A percentile compares a stretch with the other conserved stretches of the same genome.
Conservation (phyloP, 2,888 invertebrate genomes). For the Operophtera brumata region DNA sequence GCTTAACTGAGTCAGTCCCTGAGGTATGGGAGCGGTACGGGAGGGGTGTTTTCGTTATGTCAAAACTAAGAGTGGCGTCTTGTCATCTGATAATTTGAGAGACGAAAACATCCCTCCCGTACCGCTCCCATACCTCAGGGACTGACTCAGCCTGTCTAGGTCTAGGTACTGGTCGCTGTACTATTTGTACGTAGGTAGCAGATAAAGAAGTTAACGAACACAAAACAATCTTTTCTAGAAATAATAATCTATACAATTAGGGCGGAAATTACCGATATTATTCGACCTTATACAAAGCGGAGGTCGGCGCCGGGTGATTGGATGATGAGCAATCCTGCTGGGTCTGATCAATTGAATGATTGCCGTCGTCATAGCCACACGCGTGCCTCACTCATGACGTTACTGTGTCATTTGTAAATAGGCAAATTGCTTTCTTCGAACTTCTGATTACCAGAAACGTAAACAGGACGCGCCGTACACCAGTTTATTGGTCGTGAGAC, state of each 20-base stretch:
- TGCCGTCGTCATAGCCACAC: slow-evolving; percentile 58
- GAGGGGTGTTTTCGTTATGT: no score
- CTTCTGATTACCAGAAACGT: slow-evolving; percentile 2
- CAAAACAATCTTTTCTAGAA: slow-evolving; percentile 15
- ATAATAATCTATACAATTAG: slow-evolving; percentile 21
- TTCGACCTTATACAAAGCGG: slow-evolving; percentile 20
- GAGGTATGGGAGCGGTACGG: no score
- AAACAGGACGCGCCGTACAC: slow-evolving; percentile 14
- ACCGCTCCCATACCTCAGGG: no score
- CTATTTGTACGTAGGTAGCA: no score
- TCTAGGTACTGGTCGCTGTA: no score
- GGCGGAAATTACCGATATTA: slow-evolving; percentile 27
- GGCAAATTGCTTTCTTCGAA: slow-evolving; percentile 24
- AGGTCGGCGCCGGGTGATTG: slow-evolving; percentile 25
- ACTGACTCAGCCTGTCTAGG: no score
- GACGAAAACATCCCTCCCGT: no score
- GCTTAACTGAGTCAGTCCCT: no score
- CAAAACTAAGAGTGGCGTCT: no score
- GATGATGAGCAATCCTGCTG: slow-evolving; percentile 56
- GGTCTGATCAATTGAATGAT: slow-evolving; percentile 69
- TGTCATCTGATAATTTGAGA: no score
- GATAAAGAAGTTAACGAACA: slow-evolving; percentile 5
- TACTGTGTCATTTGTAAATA: slow-evolving; percentile 11
- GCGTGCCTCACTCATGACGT: slow-evolving; percentile 17
- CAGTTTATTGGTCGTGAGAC: not conserved